A percentile compares a stretch with the other conserved stretches of the same genome.
phyloP scores from a whole-genome alignment of 1,140 invertebrate species.

The Callitettix versicolor region DNA sequence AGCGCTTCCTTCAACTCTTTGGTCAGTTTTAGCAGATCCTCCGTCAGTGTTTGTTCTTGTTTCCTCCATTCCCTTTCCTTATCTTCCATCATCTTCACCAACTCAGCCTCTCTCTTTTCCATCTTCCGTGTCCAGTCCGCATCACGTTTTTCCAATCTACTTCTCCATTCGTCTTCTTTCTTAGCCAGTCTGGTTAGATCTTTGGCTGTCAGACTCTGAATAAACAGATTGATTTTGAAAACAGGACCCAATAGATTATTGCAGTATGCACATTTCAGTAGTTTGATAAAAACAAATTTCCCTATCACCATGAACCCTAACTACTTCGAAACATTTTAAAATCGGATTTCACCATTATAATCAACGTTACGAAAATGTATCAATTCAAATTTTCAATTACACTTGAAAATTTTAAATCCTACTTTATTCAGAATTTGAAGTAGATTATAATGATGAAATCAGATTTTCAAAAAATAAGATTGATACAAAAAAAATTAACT shows the following conservation, averaged over 20 bases:
- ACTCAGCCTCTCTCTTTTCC: constrained; percentile 42
- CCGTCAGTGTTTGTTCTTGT: constrained; percentile 43
- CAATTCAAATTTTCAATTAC: too few species aligned
- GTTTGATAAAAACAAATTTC: too few species aligned
- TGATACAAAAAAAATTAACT: too few species aligned
- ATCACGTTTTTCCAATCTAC: constrained; percentile 42
- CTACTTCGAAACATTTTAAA: too few species aligned
- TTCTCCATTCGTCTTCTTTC: constrained; percentile 42
- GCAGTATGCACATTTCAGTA: not conserved
- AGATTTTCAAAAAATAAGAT: too few species aligned
- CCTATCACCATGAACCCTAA: too few species aligned
- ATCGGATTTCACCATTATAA: too few species aligned
- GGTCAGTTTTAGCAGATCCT: constrained; percentile 38
- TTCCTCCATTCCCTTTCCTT: constrained; percentile 54
- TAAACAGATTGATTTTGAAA: not conserved
- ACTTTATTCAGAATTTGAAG: too few species aligned
- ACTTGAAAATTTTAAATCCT: too few species aligned
- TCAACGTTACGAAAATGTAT: too few species aligned
- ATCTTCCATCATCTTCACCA: constrained; percentile 37
- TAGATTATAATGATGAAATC: too few species aligned
- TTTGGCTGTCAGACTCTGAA: constrained; percentile 32
- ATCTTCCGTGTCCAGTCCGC: constrained; percentile 43
- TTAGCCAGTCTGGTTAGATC: constrained; percentile 36
- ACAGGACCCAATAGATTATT: not conserved
- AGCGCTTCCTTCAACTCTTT: constrained; percentile 46